phyloP scores from a whole-genome alignment of 2,113 vertebrate genomes.

The Myrmophylax atrothorax region DNA sequence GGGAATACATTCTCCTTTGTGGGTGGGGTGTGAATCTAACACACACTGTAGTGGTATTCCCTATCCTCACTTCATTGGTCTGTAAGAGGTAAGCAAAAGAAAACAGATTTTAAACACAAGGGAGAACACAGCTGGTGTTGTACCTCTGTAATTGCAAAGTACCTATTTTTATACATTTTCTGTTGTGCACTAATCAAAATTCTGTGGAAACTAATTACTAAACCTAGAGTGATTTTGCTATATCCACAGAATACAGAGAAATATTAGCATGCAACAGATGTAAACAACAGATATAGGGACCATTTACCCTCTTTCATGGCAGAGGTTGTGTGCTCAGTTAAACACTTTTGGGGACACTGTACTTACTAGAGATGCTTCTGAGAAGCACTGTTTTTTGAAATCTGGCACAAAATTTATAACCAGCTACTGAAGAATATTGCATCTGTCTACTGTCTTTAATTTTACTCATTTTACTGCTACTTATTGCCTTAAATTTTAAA shows the following conservation, averaged over 20 bases:
- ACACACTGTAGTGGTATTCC: not conserved
- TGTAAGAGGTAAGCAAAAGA: not conserved
- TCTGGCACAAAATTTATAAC: not conserved
- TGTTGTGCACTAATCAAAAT: not conserved
- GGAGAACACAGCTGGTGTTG: not conserved
- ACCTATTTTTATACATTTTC: conserved; percentile 25
- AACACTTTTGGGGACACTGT: not conserved
- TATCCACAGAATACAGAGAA: not conserved
- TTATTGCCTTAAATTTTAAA: not conserved
- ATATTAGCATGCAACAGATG: not conserved
- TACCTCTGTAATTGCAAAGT: not conserved
- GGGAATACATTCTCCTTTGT: not conserved
- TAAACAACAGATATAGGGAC: not conserved
- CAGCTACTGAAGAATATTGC: not conserved
- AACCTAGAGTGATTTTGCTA: not conserved
- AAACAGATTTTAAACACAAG: conserved; percentile 7
- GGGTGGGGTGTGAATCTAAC: not conserved
- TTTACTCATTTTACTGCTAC: not conserved
- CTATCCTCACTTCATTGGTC: not conserved
- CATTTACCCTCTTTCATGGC: not conserved
- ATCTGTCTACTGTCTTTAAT: not conserved
- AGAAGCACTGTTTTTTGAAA: not conserved
- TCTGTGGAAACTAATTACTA: conserved; percentile 7
- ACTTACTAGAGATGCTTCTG: not conserved
- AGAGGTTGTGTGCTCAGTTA: not conserved